phyloP scores from a whole-genome alignment of 2,797 vertebrate genomes.

The Gallinago nigripennis region DNA sequence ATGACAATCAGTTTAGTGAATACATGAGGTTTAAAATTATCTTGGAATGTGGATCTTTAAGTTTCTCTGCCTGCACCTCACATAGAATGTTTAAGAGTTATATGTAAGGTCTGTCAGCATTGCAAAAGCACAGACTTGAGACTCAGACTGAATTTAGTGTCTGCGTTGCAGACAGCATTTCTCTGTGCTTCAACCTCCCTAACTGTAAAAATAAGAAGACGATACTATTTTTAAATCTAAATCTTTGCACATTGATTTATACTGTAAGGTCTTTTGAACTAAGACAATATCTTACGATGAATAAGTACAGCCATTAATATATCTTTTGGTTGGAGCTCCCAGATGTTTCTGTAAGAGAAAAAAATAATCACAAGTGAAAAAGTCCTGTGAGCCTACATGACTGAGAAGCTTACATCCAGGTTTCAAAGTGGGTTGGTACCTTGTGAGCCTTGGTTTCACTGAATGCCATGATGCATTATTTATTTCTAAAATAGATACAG shows the following conservation, averaged over 20 bases:
- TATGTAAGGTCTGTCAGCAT: background rate
- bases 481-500: background rate
- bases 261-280: background rate
- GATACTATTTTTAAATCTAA: background rate
- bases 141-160: background rate
- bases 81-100: background rate
- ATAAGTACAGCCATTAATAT: background rate
- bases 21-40: background rate
- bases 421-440: background rate
- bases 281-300: background rate
- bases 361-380: background rate
- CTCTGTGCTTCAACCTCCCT: background rate
- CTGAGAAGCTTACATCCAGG: background rate
- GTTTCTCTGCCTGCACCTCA: background rate
- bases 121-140: background rate
- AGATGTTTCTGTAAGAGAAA: background rate
- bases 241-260: background rate
- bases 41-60: background rate
- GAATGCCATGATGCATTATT: background rate
- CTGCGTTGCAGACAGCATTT: background rate
- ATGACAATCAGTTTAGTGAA: background rate
- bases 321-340: background rate
- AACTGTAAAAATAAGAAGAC: background rate
- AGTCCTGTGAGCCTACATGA: background rate
- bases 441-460: background rate